Conservation (phyloP, 92 coral and sea anemone species). For the Muricea muricata region DNA sequence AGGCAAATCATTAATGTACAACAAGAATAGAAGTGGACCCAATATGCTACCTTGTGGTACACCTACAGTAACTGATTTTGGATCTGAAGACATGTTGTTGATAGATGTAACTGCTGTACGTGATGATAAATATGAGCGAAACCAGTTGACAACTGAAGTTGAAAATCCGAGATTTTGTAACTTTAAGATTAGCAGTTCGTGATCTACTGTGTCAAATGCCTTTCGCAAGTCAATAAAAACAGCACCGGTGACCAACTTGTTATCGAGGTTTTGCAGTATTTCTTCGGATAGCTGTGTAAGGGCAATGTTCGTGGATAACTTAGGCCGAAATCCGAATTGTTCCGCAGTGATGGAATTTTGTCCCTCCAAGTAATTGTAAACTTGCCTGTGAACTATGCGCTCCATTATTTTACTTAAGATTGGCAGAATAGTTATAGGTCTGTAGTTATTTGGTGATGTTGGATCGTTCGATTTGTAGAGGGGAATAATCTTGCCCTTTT, state of each 20-base stretch:
- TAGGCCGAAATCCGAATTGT: conserved; percentile 33
- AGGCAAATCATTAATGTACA: conserved; percentile 1
- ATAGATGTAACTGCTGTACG: conserved; percentile 1
- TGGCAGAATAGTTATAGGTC: conserved; percentile 37
- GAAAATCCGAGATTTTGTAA: background rate
- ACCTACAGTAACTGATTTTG: conserved; percentile 18
- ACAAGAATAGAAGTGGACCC: conserved; percentile 9
- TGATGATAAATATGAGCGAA: background rate
- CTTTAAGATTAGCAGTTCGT: background rate
- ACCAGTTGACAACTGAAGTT: background rate
- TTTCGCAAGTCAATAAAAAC: background rate
- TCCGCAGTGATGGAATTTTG: conserved; percentile 8
- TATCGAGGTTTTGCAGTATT: conserved; percentile 26
- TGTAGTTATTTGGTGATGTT: conserved; percentile 18
- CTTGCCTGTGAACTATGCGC: conserved; percentile 33
- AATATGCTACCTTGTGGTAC: conserved; percentile 22
- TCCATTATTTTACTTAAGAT: conserved; percentile 22
- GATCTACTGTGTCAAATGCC: background rate
- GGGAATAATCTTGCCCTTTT: conserved; percentile 22
- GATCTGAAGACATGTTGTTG: background rate
- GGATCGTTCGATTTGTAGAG: conserved; percentile 33
- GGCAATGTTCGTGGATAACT: conserved; percentile 20
- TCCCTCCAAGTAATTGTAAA: conserved; percentile 30
- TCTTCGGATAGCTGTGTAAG: conserved; percentile 18
- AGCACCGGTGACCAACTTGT: background rate